phyloP scores from a whole-genome alignment of 2,113 vertebrate species.

The Thryonomys swinderianus region DNA sequence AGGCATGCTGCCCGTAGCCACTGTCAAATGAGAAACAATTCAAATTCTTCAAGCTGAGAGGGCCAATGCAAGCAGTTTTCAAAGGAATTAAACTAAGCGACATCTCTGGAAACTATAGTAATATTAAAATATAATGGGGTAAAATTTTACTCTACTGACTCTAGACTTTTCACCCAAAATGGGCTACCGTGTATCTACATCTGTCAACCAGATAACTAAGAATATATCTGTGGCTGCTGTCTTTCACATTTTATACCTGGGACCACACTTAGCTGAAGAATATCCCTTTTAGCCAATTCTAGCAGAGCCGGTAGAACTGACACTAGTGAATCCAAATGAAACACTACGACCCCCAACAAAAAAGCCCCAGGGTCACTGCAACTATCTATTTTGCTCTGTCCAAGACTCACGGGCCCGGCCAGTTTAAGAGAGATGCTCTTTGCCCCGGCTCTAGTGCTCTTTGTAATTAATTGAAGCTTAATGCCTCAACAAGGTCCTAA shows the following conservation, averaged over 20 bases:
- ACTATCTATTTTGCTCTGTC: conserved; percentile 39
- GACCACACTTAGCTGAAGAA: conserved; percentile 63
- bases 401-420: conserved; percentile 54
- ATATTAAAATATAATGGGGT: background rate
- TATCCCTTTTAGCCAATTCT: conserved; percentile 62
- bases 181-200: background rate
- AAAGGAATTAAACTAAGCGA: conserved; percentile 46
- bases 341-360: conserved; percentile 60
- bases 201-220: background rate
- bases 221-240: background rate
- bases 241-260: conserved; percentile 42
- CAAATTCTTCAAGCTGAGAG: background rate
- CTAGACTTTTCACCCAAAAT: conserved; percentile 40
- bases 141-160: background rate
- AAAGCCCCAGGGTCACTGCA: conserved; percentile 23
- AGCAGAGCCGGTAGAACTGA: conserved; percentile 57
- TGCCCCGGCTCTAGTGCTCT: conserved; percentile 65
- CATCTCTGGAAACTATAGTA: background rate
- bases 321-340: conserved; percentile 70
- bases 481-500: conserved; percentile 74
- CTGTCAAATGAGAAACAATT: conserved; percentile 53
- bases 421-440: conserved; percentile 75
- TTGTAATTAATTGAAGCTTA: conserved; percentile 73
- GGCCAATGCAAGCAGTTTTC: conserved; percentile 55
- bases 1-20: background rate